Base-by-base conservation (phyloP, 2,113 vertebrate species). In the Forbesichthys papilliferus region DNA sequence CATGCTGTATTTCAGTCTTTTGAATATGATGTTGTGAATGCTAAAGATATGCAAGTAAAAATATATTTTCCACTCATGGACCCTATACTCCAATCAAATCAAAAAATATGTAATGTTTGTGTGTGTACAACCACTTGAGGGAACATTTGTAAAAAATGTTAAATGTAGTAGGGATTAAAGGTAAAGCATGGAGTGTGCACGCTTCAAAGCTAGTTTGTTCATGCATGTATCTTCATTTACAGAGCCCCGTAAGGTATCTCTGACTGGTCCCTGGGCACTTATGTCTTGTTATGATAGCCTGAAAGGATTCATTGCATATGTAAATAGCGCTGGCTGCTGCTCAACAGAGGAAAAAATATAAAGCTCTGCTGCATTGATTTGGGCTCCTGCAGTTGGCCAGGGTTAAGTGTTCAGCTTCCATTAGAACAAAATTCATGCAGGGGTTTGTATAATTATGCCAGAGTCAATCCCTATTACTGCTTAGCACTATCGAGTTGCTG, bases 381-480 rank as follows among this genome's bases (percentile, higher is more conserved):
- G 83, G 74, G 76, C 77, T 72, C 70, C 70, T 86, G 79, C 81
- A 72, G 87, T 86, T 85, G 81, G 78, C 69, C 87, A 75, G 85
- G 86, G 85, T 90, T 90, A 87, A 92, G 89, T 91, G 87, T 93
- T 92, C 88, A 83, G 90, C 92, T 93, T 94, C 94, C 94, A 92
- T 95, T 95, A 94, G 93, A 93, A 89, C 82, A 90, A 85, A 93
- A 95, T 93, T 94, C 94, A 94, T 94, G 94, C 94, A 93, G 93
- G 91, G 84, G 93, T 94, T 93, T 94, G 89, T 92, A 92, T 94
- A 96, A 98, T 97, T 96, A 97, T 92, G 92, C 93, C 92, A 92
- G 93, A 95, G 96, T 96, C 95, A 95, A 96, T 97, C 94, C 93
- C 93, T 92, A 96, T 97, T 95, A 95, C 93, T 94, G 93, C 94